Evolutionary conservation across 2,888 invertebrate species (phyloP), one percentile per base, ranked within the genome.

Genomic region (Marasmarcha lunaedactyla): DNA sequence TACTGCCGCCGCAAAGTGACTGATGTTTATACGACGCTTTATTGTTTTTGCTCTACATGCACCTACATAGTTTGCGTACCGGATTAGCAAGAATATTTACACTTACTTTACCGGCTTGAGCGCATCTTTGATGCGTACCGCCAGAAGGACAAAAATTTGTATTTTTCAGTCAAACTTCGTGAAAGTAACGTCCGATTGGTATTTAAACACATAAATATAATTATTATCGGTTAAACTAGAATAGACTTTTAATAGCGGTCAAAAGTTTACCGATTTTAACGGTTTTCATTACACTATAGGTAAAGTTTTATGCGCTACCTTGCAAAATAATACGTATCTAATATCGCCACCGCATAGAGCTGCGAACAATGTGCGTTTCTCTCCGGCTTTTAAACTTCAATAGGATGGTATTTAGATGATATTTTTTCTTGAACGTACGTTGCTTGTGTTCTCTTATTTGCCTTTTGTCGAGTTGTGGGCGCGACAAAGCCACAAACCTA

Each of bases 311-410:
- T 40, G 46, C 46, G 47, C 46, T 54, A 44, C 50, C 49, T 51
- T 50, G 62, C 62, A 52, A 59, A 56, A 70, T 69, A 78, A 81
- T 81, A 72, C 68, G 74, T 74, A 62, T 71, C 74, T 70, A 76
- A 81, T 81, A 73, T 71, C 68, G 77, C 78, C 74, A 78, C 81
- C 69, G 72, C 73, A 69, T 71, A 68, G 67, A 59, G 46, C 59
- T 54, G 59, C 63, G 64, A 65, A 83, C 81, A 83, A 83, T 63
- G 50, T 50, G 14, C 67, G 67, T 71, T 78, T 74, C 71, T 69
- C 68, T 63, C 72, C 76, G 83, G 74, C 76, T 79, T 79, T 83
- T 83, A 81, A 79, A 76, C 81, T 51, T 81, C 72, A 79, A 81
- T 81, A 69, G 78, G 62, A 67, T 54, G 59, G 69, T 78, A 81